Percentiles rank a stretch among this genome's conserved stretches.
Conservation (phyloP, 2,888 invertebrate genomes). For the Mellilla xanthometata region DNA sequence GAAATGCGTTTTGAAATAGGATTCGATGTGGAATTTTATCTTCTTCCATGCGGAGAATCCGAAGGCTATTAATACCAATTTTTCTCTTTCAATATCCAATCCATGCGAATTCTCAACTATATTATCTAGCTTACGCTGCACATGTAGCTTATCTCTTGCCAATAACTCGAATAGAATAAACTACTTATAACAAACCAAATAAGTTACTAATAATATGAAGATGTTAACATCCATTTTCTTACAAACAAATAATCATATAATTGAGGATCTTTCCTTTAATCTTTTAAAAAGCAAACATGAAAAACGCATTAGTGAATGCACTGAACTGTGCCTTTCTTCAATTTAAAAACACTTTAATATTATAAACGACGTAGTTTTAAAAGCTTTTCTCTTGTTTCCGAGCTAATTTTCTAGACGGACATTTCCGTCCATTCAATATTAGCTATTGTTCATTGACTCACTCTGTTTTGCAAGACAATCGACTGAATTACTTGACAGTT, state of each 20-base stretch:
- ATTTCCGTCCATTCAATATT: slow-evolving; percentile 82
- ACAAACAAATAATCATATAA: slow-evolving; percentile 12
- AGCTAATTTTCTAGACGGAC: slow-evolving; percentile 77
- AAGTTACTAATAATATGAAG: no score
- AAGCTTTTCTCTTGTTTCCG: slow-evolving; percentile 79
- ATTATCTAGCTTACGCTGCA: no score
- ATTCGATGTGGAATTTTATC: slow-evolving; percentile 72
- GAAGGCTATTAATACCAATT: slow-evolving; percentile 21
- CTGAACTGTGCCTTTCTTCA: slow-evolving; percentile 51
- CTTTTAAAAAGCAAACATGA: slow-evolving; percentile 50
- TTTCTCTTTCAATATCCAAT: slow-evolving; percentile 1
- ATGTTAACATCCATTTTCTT: neutral
- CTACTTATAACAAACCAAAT: no score
- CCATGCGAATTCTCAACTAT: no score
- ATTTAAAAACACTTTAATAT: slow-evolving; percentile 68
- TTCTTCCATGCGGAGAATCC: slow-evolving; percentile 45
- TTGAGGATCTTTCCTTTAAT: slow-evolving; percentile 3
- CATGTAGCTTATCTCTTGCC: no score
- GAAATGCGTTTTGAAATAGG: slow-evolving; percentile 80
- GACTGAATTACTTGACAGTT: slow-evolving; percentile 63
- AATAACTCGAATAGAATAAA: no score
- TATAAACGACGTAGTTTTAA: slow-evolving; percentile 69
- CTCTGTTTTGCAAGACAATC: slow-evolving; percentile 73
- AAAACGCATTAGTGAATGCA: slow-evolving; percentile 61
- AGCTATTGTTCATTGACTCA: slow-evolving; percentile 78